Base-by-base conservation (phyloP, 2,113 vertebrate species). In the Sisor rabdophorus region DNA sequence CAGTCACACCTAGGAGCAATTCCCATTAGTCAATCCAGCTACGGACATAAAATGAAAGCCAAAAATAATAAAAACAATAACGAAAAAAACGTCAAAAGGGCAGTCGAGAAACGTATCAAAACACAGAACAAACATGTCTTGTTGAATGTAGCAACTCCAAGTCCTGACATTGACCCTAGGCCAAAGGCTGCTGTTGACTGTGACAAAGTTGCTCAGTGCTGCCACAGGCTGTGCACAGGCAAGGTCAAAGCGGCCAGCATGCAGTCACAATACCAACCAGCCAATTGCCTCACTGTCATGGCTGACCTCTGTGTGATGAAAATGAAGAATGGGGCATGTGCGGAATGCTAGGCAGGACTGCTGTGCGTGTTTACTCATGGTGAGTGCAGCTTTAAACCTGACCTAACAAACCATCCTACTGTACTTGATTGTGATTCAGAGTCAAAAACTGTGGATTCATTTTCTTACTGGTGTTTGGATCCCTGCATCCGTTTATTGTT, bases 241-340 rank as follows among this genome's bases (percentile, higher is more conserved):
- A 89, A 90, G 88, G 88, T 89, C 86, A 85, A 50, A 44, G 68
- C 83, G 79, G 81, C 81, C 77, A 82, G 79, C 74, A 44, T 76
- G 81, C 79, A 80, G 36, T 78, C 77, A 76, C 81, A 78, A 54
- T 69, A 74, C 22, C 54, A 60, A 73, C 72, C 69, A 58, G 73
- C 60, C 82, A 64, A 32, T 70, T 67, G 73, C 69, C 79, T 69
- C 22, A 64, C 79, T 76, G 76, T 78, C 75, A 80, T 53, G 15
- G 26, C 48, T 73, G 82, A 83, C 82, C 79, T 77, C 79, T 56
- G 63, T 20, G 52, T 71, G 55, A 73, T 63, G 64, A 61, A 71
- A 77, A 84, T 74, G 13, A 77, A 75, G 63, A 79, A 30, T 17
- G 78, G 65, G 73, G 47, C 47, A 65, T 40, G 76, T 54, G 65